Evolutionary conservation across 2,888 invertebrate species (phyloP).

Genomic region (Carterocephalus palaemon): DNA sequence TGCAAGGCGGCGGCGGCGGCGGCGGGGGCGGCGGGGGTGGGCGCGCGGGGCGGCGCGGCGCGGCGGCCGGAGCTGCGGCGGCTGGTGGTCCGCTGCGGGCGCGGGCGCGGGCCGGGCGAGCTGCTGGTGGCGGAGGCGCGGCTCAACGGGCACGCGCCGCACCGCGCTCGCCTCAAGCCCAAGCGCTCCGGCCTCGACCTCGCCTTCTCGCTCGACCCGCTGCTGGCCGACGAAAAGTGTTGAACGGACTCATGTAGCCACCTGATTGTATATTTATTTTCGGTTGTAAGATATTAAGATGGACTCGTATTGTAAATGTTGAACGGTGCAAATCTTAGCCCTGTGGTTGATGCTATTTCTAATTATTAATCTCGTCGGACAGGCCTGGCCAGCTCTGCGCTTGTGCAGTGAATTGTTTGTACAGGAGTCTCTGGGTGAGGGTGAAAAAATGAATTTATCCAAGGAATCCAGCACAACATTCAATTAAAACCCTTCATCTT

Average conservation of each 20-base stretch:
- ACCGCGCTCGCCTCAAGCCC: conserved; percentile 44
- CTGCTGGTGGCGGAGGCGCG: conserved; percentile 48
- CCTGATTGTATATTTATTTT: conserved; percentile 71
- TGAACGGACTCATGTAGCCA: conserved; percentile 42
- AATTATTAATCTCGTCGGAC: too few species aligned
- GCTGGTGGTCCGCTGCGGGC: too few species aligned
- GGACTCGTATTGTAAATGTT: conserved; percentile 60
- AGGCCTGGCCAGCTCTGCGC: too few species aligned
- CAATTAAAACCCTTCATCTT: too few species aligned
- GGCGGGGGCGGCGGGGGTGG: not conserved
- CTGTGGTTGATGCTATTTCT: too few species aligned
- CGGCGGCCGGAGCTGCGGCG: conserved; percentile 68
- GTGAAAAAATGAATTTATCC: too few species aligned
- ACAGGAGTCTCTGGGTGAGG: too few species aligned
- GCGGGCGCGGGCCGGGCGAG: too few species aligned
- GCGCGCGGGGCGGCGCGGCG: conserved; percentile 34
- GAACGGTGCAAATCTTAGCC: conserved; percentile 62
- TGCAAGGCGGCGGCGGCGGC: conserved; percentile 53
- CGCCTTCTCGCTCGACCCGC: conserved; percentile 67
- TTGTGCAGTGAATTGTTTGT: too few species aligned
- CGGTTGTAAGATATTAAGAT: conserved; percentile 65
- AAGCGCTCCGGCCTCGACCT: conserved; percentile 61
- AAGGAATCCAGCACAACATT: too few species aligned
- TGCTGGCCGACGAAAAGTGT: conserved; percentile 75
- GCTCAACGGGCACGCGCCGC: conserved; percentile 55